These are phyloP conservation scores for Pelodiscus sinensis DNA, from an alignment of 2,113 vertebrate species.

Conservation along the genomic window DNA sequence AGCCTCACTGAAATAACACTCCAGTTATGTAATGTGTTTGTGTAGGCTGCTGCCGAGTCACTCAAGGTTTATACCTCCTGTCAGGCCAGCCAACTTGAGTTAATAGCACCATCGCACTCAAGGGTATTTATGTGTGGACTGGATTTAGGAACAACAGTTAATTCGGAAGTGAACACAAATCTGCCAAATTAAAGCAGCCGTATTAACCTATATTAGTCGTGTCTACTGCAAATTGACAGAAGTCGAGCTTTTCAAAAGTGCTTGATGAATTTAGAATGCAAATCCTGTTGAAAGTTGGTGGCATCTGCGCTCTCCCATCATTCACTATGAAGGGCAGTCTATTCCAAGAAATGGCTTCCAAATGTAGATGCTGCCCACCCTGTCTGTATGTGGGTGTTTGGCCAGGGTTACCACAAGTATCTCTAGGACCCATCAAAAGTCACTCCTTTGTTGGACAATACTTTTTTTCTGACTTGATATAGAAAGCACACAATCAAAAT, in stretches of 20 bases:
- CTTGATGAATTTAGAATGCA: not conserved
- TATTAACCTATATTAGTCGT: not conserved
- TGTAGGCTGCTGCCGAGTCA: not conserved
- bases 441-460: accelerated
- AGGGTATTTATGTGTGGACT: not conserved
- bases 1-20: not conserved
- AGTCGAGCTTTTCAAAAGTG: not conserved
- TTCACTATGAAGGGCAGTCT: not conserved
- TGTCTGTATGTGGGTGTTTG: not conserved
- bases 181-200: not conserved
- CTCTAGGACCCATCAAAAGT: not conserved
- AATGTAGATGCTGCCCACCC: not conserved
- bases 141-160: not conserved
- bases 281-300: not conserved
- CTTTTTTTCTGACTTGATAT: accelerated
- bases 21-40: not conserved
- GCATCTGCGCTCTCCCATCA: not conserved
- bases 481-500: accelerated
- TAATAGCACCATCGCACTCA: not conserved
- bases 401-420: not conserved
- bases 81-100: not conserved
- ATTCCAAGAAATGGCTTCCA: not conserved
- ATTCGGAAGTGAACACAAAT: not conserved
- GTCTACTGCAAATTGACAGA: not conserved
- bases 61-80: not conserved